phyloP scores from a whole-genome alignment of 2,888 invertebrate species.

The Polyploca ridens region DNA sequence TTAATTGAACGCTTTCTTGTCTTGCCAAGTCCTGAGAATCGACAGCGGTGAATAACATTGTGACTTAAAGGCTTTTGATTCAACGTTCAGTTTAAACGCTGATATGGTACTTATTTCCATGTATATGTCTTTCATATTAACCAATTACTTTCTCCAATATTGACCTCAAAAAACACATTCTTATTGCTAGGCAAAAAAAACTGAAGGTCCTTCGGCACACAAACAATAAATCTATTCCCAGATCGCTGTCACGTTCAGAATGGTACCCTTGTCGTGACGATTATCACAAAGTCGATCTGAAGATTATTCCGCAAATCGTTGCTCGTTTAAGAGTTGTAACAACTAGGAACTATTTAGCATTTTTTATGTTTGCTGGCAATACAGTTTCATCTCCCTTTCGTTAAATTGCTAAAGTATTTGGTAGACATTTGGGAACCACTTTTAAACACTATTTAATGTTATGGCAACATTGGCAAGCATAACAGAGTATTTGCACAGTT shows the following conservation, averaged over 20 bases:
- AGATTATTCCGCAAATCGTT: conserved; percentile 21
- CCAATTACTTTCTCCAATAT: not conserved
- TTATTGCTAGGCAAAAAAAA: not conserved
- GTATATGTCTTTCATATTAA: not conserved
- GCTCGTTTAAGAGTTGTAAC: conserved; percentile 15
- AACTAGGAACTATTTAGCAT: conserved; percentile 7
- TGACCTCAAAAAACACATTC: not conserved
- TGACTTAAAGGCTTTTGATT: not conserved
- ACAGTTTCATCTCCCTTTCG: not conserved
- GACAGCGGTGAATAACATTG: not conserved
- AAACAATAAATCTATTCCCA: conserved; percentile 38
- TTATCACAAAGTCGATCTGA: conserved; percentile 45
- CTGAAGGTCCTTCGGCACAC: conserved; percentile 18
- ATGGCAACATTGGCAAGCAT: too few relatives aligned
- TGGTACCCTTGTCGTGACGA: conserved; percentile 43
- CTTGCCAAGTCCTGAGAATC: not conserved
- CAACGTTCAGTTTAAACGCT: not conserved
- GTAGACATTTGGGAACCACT: not conserved
- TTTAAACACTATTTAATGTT: not conserved
- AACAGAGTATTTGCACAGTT: too few relatives aligned
- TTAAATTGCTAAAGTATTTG: not conserved
- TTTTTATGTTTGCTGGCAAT: not conserved
- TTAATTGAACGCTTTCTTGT: conserved; percentile 4
- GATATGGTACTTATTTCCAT: not conserved
- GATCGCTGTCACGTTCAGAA: conserved; percentile 46